These are phyloP conservation scores for Diabrotica balteata DNA, from an alignment of 2,888 invertebrate genomes.

Conservation along the genomic window DNA sequence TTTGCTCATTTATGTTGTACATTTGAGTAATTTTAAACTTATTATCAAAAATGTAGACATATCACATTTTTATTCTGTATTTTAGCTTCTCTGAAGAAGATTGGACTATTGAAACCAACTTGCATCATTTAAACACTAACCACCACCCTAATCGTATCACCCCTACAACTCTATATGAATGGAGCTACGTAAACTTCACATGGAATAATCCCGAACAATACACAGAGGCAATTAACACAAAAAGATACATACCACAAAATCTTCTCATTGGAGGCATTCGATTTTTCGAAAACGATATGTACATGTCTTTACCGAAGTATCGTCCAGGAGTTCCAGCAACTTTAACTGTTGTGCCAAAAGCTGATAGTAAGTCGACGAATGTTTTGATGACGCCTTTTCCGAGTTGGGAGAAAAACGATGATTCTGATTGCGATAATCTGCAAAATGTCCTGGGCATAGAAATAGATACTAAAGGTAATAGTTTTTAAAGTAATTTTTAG, in stretches of 20 bases:
- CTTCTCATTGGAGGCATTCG: constrained; percentile 73
- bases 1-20: too few species aligned
- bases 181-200: constrained; percentile 73
- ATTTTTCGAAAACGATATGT: constrained; percentile 71
- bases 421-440: constrained; percentile 66
- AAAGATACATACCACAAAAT: constrained; percentile 71
- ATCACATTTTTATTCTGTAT: too few species aligned
- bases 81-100: too few species aligned
- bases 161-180: constrained; percentile 55
- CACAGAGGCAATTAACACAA: constrained; percentile 64
- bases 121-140: too few species aligned
- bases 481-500: background rate
- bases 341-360: constrained; percentile 58
- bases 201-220: constrained; percentile 69
- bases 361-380: constrained; percentile 60
- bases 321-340: constrained; percentile 74
- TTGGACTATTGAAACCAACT: background rate
- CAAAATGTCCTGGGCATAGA: constrained; percentile 79
- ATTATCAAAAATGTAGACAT: too few species aligned
- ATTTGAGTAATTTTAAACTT: too few species aligned
- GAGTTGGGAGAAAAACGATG: constrained; percentile 70
- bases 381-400: constrained; percentile 72
- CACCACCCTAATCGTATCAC: too few species aligned
- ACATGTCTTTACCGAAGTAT: constrained; percentile 72
- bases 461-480: constrained; percentile 66